phyloP scores from a whole-genome alignment of 2,888 invertebrate species.

The Arrhopalites spinosus region DNA sequence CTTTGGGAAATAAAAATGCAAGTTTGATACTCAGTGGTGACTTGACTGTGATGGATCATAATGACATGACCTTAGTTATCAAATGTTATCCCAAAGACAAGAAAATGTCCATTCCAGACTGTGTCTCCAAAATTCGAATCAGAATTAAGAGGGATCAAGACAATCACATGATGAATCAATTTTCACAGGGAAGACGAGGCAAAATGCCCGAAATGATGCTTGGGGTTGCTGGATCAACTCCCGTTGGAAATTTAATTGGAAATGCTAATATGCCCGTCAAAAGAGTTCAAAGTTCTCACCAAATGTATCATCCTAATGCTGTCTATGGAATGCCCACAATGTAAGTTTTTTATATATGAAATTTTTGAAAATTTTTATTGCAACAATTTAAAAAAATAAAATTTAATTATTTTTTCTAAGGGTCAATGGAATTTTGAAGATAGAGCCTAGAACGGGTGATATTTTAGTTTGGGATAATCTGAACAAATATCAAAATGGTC shows the following conservation, averaged over 20 bases:
- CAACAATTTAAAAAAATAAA: too few relatives aligned
- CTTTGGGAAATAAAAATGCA: slow-evolving; percentile 45
- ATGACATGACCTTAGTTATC: slow-evolving; percentile 49
- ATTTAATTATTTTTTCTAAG: too few relatives aligned
- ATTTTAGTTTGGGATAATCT: slow-evolving; percentile 55
- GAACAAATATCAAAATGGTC: slow-evolving; percentile 53
- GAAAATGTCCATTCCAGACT: slow-evolving; percentile 51
- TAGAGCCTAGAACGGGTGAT: slow-evolving; percentile 53
- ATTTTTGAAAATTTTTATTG: too few relatives aligned
- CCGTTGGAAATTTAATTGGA: slow-evolving; percentile 53
- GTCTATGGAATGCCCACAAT: too few relatives aligned
- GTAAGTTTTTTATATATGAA: too few relatives aligned
- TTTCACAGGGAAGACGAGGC: slow-evolving; percentile 25
- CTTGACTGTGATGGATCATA: slow-evolving; percentile 50
- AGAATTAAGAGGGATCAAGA: slow-evolving; percentile 46
- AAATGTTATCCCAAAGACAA: slow-evolving; percentile 54
- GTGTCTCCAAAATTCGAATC: slow-evolving; percentile 51
- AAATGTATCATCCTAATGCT: slow-evolving; percentile 54
- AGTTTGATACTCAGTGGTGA: slow-evolving; percentile 49
- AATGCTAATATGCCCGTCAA: slow-evolving; percentile 52
- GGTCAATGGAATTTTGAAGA: slow-evolving; percentile 46
- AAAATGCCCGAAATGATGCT: slow-evolving; percentile 54
- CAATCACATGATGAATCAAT: neutral
- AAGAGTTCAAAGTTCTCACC: slow-evolving; percentile 41
- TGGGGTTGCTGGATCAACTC: slow-evolving; percentile 50